These are phyloP conservation scores for Oasisia sp. DNA, from an alignment of 2,888 invertebrate genomes.

Conservation along the genomic window DNA sequence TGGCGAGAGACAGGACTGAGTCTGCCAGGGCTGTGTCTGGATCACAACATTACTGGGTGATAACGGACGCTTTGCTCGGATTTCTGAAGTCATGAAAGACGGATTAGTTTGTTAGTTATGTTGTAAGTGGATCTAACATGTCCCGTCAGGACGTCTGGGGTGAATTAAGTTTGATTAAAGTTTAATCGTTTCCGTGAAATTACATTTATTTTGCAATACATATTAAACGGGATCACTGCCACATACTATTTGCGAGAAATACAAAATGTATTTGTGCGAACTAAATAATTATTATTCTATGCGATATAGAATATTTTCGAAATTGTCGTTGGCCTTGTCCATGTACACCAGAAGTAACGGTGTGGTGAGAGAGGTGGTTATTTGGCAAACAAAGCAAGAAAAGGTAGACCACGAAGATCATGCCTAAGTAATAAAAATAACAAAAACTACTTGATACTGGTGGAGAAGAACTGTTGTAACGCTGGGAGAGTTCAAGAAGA, in stretches of 20 bases:
- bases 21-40: background rate
- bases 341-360: no score
- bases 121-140: background rate
- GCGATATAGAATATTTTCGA: no score
- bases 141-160: background rate
- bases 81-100: background rate
- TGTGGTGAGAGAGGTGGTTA: no score
- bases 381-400: no score
- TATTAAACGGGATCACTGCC: background rate
- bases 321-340: no score
- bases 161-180: background rate
- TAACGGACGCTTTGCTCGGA: slow-evolving; percentile 9
- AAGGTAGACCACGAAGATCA: no score
- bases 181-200: background rate
- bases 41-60: background rate
- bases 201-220: background rate
- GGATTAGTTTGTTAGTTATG: background rate
- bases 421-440: no score
- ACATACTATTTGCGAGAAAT: background rate
- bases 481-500: no score
- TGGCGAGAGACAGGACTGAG: background rate
- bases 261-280: no score
- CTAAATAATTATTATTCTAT: no score
- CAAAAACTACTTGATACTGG: no score
- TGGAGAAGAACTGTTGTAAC: no score